Percentiles rank a stretch among this genome's conserved stretches.
phyloP scores from a whole-genome alignment of 92 coral and sea anemone genomes.

The Galaxea fascicularis region DNA sequence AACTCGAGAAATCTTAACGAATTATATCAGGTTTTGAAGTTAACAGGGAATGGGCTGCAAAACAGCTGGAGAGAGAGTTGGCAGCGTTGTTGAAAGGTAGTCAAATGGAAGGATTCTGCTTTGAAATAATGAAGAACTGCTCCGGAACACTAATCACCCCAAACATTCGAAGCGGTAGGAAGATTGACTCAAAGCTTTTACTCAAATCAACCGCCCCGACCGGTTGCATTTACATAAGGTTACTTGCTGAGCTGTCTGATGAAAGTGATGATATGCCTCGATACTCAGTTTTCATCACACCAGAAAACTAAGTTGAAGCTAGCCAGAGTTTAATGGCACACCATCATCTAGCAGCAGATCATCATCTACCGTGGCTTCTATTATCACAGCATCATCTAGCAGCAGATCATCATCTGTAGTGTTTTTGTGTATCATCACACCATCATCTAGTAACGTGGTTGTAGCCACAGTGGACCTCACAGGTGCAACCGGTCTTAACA shows the following conservation, averaged over 20 bases:
- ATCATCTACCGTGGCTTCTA: no score
- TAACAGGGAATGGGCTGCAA: conserved; percentile 37
- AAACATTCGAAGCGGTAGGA: conserved; percentile 1
- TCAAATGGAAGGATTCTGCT: conserved; percentile 51
- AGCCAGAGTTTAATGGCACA: conserved; percentile 16
- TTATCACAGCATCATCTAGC: conserved; percentile 10
- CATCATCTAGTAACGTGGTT: not conserved
- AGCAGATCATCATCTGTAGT: conserved; percentile 17
- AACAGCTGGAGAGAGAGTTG: conserved; percentile 57
- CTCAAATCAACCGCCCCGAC: conserved; percentile 55
- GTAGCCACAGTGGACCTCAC: conserved; percentile 12
- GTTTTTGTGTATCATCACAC: conserved; percentile 16
- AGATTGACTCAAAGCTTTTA: not conserved
- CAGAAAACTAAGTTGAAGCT: conserved; percentile 15
- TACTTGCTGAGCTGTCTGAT: conserved; percentile 49
- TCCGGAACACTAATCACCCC: conserved; percentile 19
- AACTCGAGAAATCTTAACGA: conserved; percentile 58
- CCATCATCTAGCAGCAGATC: conserved; percentile 18
- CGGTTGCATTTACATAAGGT: conserved; percentile 52
- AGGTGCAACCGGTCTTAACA: not conserved
- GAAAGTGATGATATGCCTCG: conserved; percentile 32
- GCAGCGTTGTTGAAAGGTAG: conserved; percentile 52
- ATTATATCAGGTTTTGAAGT: conserved; percentile 48
- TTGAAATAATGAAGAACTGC: conserved; percentile 17
- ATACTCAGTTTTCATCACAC: conserved; percentile 39